Conservation (phyloP, 2,888 invertebrate genomes). For the Calliphora vomitoria region DNA sequence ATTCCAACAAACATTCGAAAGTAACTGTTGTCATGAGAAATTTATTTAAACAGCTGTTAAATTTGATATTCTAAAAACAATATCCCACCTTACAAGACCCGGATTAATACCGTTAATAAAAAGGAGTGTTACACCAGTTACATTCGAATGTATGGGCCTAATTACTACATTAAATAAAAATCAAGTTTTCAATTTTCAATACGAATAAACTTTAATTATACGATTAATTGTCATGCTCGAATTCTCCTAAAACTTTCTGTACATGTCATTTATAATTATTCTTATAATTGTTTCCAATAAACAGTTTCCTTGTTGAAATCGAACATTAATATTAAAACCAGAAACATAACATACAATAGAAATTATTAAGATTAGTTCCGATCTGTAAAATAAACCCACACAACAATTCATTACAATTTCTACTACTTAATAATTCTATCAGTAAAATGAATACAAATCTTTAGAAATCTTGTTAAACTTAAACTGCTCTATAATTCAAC, state of each 20-base stretch:
- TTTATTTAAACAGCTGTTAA: not conserved
- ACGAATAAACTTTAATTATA: not conserved
- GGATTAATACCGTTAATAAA: not conserved
- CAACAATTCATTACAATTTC: conserved; percentile 4
- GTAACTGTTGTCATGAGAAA: not conserved
- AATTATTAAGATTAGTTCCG: conserved; percentile 52
- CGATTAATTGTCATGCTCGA: conserved; percentile 13
- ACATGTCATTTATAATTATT: conserved; percentile 31
- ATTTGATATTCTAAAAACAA: not conserved
- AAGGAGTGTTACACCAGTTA: conserved; percentile 16
- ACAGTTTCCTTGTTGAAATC: conserved; percentile 27
- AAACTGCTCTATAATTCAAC: conserved; percentile 22
- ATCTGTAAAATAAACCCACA: conserved; percentile 46
- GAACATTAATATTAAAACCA: conserved; percentile 16
- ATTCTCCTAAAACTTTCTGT: conserved; percentile 21
- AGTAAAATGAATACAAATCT: conserved; percentile 9
- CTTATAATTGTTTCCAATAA: conserved; percentile 9
- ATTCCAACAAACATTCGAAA: not conserved
- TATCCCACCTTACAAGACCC: not conserved
- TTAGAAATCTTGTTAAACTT: conserved; percentile 32
- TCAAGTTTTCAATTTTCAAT: not conserved
- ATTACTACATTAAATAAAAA: conserved; percentile 10
- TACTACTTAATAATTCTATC: not conserved
- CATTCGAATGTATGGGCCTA: not conserved
- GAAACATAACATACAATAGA: conserved; percentile 36